These are phyloP conservation scores for Oostethus manadensis DNA, from an alignment of 2,113 vertebrate species.

Conservation along the genomic window DNA sequence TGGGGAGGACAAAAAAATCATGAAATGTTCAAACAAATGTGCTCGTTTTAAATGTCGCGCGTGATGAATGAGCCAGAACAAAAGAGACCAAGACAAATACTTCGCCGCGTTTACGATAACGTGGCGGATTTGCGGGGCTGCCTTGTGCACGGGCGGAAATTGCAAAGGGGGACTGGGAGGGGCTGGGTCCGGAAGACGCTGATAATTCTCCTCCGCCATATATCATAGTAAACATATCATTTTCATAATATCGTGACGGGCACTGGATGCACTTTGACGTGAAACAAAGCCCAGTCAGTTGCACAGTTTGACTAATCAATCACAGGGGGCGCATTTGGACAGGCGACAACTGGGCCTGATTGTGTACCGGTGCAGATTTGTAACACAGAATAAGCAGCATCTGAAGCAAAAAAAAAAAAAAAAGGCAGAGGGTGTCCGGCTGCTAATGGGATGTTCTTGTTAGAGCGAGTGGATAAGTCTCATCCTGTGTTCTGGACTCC, in stretches of 20 bases:
- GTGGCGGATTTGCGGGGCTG: constrained; percentile 20
- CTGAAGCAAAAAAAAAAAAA: constrained; percentile 26
- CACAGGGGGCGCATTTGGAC: constrained; percentile 11
- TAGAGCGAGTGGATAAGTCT: constrained; percentile 62
- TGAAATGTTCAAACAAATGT: constrained; percentile 56
- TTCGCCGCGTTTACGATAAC: constrained; percentile 35
- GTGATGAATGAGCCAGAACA: constrained; percentile 62
- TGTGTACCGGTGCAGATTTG: neutral
- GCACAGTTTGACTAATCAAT: constrained; percentile 13
- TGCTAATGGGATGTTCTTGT: constrained; percentile 69
- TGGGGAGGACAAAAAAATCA: constrained; percentile 20
- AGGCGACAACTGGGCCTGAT: constrained; percentile 39
- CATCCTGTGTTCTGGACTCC: constrained; percentile 67
- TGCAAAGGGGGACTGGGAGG: neutral
- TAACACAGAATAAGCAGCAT: constrained; percentile 26
- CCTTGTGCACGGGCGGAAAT: neutral
- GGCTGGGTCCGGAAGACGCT: neutral
- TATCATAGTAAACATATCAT: neutral
- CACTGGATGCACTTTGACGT: neutral
- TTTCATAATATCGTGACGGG: neutral
- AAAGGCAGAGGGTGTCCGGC: constrained; percentile 36
- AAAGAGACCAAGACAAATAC: constrained; percentile 57
- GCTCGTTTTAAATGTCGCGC: constrained; percentile 45
- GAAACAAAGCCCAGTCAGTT: neutral
- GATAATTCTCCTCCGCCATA: neutral